Evolutionary conservation across 2,888 invertebrate species (phyloP), one percentile per base, ranked within the genome.

Genomic region (Folsomia manolachei): DNA sequence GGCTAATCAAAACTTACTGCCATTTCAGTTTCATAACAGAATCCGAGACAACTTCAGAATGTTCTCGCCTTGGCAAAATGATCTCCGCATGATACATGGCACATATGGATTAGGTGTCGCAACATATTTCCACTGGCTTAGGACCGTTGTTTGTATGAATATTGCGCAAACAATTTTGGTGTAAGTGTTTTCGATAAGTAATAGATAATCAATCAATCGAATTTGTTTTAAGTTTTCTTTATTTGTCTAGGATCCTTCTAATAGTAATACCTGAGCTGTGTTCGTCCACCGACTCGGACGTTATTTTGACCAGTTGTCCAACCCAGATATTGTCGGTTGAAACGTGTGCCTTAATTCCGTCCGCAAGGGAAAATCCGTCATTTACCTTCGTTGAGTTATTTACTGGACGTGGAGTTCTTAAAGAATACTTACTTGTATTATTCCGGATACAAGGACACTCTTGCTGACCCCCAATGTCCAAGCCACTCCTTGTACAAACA

Each of bases 361-460:
- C 7, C n/a, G 7, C 19, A 18, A 7, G 21, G n/a, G n/a, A 56
- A n/a, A 56, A 56, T 4, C 56, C 11, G n/a, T 14, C 56, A n/a
- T 56, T 14, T 56, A 21, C 4, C 7, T 19, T 19, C n/a, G 7
- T 18, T n/a, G 65, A 66, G n/a, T 9, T 52, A 2, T 11, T 66
- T 11, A 66, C 23, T 4, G 65, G 65, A n/a, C 2, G 1, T 1
- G 65, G 65, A 2, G 27, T 21, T 14, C 19, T 66, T 11, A 39
- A 66, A 24, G n/a, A n/a, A 66, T 24, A 19, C 52, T 1, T 52
- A 51, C 24, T 9, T 66, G 4, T 66, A 66, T 27, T 66, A 21
- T 27, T 66, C 65, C 4, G 52, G 52, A 14, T 66, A 52, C 65
- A 27, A 24, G 21, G 65, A 66, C 24, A 39, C 19, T 2, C 1